Evolutionary conservation across 2,113 vertebrate genomes (phyloP).

Genomic region (Lepidothrix coronata): DNA sequence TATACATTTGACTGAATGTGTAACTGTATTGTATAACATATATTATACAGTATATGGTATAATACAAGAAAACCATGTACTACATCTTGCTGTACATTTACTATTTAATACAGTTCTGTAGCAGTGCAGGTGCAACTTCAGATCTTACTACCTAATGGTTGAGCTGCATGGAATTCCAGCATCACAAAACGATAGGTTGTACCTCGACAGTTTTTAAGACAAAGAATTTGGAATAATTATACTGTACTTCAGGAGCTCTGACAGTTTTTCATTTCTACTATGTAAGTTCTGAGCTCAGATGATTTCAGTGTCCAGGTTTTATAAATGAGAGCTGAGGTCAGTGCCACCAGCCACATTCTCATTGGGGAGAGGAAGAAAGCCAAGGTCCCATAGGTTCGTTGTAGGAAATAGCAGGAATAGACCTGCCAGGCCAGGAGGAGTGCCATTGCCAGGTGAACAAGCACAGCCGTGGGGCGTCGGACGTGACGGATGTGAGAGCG

Average conservation of each 20-base stretch:
- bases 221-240: background rate
- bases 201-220: background rate
- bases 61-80: background rate
- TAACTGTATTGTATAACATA: background rate
- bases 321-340: conserved; percentile 79
- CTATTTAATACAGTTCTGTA: background rate
- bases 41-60: background rate
- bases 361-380: conserved; percentile 91
- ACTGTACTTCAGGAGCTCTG: conserved; percentile 73
- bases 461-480: conserved; percentile 61
- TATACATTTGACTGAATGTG: background rate
- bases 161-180: background rate
- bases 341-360: conserved; percentile 83
- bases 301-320: conserved; percentile 82
- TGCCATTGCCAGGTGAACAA: conserved; percentile 79
- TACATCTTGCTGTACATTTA: background rate
- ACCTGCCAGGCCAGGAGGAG: conserved; percentile 89
- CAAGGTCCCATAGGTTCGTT: conserved; percentile 84
- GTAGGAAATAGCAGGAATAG: conserved; percentile 88
- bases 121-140: background rate
- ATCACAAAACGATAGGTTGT: background rate
- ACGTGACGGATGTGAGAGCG: conserved; percentile 79
- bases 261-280: conserved; percentile 76
- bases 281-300: conserved; percentile 67
- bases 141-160: background rate